These are phyloP conservation scores for Platysteira castanea DNA, from an alignment of 2,113 vertebrate genomes.

Conservation along the genomic window DNA sequence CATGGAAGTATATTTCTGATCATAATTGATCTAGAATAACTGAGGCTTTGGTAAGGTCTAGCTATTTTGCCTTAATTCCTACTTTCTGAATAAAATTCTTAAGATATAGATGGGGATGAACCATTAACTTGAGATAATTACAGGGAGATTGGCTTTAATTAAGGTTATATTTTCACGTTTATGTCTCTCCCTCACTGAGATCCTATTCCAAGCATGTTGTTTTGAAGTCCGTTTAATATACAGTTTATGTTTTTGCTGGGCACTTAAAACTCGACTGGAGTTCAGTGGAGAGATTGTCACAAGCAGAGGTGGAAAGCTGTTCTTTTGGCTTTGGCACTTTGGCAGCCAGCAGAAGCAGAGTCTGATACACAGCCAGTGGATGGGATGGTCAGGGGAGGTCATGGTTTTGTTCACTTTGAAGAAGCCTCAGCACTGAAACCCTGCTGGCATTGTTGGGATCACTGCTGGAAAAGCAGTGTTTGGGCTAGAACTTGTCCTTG, in stretches of 20 bases:
- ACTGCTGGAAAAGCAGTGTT: neutral
- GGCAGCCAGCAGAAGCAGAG: neutral
- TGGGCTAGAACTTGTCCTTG: neutral
- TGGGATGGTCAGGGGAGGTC: rapidly evolving
- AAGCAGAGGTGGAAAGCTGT: neutral
- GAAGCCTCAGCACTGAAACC: neutral
- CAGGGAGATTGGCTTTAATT: neutral
- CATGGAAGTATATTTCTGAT: neutral
- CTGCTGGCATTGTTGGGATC: neutral
- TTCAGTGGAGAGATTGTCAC: neutral
- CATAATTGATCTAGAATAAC: neutral
- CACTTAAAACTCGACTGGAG: neutral
- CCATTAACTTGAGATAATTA: neutral
- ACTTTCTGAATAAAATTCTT: neutral
- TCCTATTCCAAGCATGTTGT: neutral
- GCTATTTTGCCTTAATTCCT: neutral
- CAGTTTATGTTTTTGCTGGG: neutral
- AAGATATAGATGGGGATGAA: neutral
- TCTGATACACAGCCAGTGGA: rapidly evolving
- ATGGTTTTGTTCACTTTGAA: neutral
- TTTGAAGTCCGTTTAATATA: neutral
- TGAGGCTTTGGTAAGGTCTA: neutral
- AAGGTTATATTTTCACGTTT: neutral
- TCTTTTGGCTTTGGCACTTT: neutral
- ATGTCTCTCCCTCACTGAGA: neutral